These are phyloP conservation scores for Poicephalus meyeri DNA, from an alignment of 2,113 vertebrate genomes.

Conservation along the genomic window DNA sequence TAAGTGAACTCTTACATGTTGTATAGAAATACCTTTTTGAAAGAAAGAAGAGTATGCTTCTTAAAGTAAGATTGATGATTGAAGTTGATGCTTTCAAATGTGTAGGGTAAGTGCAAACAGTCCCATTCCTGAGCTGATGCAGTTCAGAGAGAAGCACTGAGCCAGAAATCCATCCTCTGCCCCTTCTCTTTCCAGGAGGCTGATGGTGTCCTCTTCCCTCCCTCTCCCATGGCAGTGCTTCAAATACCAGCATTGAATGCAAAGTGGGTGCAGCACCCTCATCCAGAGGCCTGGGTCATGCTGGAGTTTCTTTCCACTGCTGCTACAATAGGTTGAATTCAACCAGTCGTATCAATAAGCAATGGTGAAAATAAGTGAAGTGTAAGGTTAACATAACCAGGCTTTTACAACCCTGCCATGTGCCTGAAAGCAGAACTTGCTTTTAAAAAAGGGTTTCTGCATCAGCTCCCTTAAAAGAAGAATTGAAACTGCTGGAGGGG, in stretches of 20 bases:
- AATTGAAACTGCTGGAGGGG: background rate
- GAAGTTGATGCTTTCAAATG: background rate
- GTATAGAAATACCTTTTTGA: slow-evolving; percentile 27
- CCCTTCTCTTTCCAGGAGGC: background rate
- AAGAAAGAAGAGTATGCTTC: slow-evolving; percentile 22
- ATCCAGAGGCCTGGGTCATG: background rate
- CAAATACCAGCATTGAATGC: background rate
- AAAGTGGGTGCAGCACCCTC: background rate
- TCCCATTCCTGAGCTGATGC: background rate
- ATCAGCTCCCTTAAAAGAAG: background rate
- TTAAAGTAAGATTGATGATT: background rate
- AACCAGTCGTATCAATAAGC: background rate
- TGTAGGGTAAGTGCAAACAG: background rate
- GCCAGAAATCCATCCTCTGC: background rate
- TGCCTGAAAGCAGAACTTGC: slow-evolving; percentile 42
- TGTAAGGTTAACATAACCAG: background rate
- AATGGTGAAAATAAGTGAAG: background rate
- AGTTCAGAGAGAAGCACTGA: background rate
- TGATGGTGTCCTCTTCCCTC: background rate
- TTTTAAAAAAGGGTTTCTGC: background rate
- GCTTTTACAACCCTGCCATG: background rate
- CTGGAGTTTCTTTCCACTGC: background rate
- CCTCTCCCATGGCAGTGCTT: background rate
- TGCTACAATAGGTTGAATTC: background rate
- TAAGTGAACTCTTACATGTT: background rate